Percentiles rank a stretch among this genome's conserved stretches.
phyloP scores from a whole-genome alignment of 2,888 invertebrate species.

The Alcis repandata region DNA sequence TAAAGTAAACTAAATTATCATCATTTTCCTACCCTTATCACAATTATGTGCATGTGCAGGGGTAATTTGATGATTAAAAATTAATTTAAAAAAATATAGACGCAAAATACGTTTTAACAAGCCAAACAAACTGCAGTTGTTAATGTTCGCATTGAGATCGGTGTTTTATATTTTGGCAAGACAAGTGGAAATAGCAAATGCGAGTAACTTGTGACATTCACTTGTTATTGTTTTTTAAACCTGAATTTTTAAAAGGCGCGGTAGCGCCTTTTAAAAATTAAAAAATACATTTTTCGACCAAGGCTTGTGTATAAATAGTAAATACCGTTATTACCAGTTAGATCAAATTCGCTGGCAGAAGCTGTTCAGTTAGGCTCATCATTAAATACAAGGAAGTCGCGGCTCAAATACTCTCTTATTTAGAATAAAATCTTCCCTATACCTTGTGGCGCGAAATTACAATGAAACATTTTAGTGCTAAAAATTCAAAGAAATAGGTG shows the following conservation, averaged over 20 bases:
- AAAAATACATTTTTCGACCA: slow-evolving; percentile 3
- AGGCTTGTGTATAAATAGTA: not conserved
- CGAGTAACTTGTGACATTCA: slow-evolving; percentile 1
- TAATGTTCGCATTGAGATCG: too few relatives aligned
- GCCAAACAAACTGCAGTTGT: too few relatives aligned
- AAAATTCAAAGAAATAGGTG: not conserved
- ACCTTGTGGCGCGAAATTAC: not conserved
- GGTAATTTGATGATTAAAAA: too few relatives aligned
- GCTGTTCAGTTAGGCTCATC: slow-evolving; percentile 6
- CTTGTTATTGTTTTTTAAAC: slow-evolving; percentile 2
- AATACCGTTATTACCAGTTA: slow-evolving; percentile 24
- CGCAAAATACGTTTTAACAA: too few relatives aligned
- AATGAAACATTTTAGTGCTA: not conserved
- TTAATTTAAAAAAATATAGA: too few relatives aligned
- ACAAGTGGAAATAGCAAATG: not conserved
- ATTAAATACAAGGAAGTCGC: slow-evolving; percentile 11
- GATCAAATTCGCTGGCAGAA: not conserved
- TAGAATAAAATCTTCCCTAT: too few relatives aligned
- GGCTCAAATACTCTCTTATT: not conserved
- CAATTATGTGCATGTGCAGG: too few relatives aligned
- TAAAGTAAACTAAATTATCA: too few relatives aligned
- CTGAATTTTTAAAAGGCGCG: slow-evolving; percentile 5
- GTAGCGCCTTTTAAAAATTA: too few relatives aligned
- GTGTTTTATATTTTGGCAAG: not conserved
- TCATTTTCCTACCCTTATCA: too few relatives aligned